Base-by-base conservation (phyloP, 2,888 invertebrate species). In the Rotaria socialis region DNA sequence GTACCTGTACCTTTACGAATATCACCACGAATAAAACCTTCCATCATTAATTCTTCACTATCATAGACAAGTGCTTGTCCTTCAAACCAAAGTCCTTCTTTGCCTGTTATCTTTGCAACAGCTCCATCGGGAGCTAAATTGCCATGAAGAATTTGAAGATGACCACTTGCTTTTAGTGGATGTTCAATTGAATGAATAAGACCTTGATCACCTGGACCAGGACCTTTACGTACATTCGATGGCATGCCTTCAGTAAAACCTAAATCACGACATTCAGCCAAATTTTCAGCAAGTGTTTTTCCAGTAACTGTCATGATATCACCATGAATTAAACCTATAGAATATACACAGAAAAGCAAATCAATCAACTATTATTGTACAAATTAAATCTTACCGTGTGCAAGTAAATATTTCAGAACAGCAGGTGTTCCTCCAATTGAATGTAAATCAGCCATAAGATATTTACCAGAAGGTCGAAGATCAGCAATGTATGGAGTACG, bases 31-130 rank as follows among this genome's bases (percentile, higher is more conserved):
- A 88, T 2, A 3, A 87, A 84, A n/a, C 86, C 87, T 41, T 86
- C 87, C 4, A 52, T 1, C 50, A 86, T 87, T 43, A 27, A 47
- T 58, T 88, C 87, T 60, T 87, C 85, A 52, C 80, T 75, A 50
- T 87, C 87, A 58, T 50, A 87, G 24, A 87, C 84, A 24, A 60
- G 19, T 10, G 86, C 87, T 27, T 47, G 58, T n/a, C 87, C 87
- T 56, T 74, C 41, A 84, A 87, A 87, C 22, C 50, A 27, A n/a
- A 55, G 80, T 19, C 86, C 86, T 56, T 86, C 86, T 85, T 86
- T 86, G 50, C 86, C 86, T 7, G 85, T 67, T 24, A 86, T 60
- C 8, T 86, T 86, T 4, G 85, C 86, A 24, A 86, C 86, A 75
- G 52, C 74, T 16, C 86, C 86, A 50, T 86, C 85, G 6, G 86